Evolutionary conservation across 2,888 invertebrate species (phyloP).

Genomic region (Tetragnatha montana): DNA sequence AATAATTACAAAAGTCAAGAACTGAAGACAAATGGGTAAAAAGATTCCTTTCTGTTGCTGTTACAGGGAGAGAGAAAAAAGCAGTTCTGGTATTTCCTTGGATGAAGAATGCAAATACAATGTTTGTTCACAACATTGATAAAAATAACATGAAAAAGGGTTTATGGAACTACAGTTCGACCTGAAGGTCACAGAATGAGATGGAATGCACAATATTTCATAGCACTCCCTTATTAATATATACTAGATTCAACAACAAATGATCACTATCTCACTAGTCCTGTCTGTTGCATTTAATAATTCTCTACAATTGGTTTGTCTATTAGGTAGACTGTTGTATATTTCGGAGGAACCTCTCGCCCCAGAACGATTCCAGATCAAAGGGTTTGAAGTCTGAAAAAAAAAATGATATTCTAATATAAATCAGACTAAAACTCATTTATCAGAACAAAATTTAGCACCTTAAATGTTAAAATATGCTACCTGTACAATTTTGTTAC

Average conservation of each 20-base stretch:
- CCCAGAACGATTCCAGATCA: slow-evolving; percentile 94
- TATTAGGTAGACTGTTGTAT: slow-evolving; percentile 83
- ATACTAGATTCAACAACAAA: slow-evolving; percentile 33
- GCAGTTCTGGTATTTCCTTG: slow-evolving; percentile 33
- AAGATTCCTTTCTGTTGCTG: background rate
- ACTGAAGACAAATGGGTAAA: slow-evolving; percentile 22
- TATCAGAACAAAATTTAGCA: no score
- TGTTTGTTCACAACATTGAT: slow-evolving; percentile 33
- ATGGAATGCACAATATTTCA: slow-evolving; percentile 56
- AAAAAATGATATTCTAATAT: slow-evolving; percentile 51
- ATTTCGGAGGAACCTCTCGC: slow-evolving; percentile 88
- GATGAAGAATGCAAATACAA: slow-evolving; percentile 52
- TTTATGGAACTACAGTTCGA: slow-evolving; percentile 54
- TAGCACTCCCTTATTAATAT: slow-evolving; percentile 52
- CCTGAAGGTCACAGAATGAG: slow-evolving; percentile 29
- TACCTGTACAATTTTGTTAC: no score
- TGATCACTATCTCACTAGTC: slow-evolving; percentile 65
- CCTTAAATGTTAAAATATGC: no score
- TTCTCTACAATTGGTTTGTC: slow-evolving; percentile 30
- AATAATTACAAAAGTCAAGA: slow-evolving; percentile 32
- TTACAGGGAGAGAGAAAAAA: slow-evolving; percentile 22
- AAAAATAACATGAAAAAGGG: slow-evolving; percentile 43
- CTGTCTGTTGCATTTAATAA: slow-evolving; percentile 29
- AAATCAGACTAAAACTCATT: no score
- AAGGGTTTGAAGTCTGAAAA: slow-evolving; percentile 88